These are phyloP conservation scores for Rhamphomyia laevipes DNA, from an alignment of 2,888 invertebrate species.

Conservation along the genomic window DNA sequence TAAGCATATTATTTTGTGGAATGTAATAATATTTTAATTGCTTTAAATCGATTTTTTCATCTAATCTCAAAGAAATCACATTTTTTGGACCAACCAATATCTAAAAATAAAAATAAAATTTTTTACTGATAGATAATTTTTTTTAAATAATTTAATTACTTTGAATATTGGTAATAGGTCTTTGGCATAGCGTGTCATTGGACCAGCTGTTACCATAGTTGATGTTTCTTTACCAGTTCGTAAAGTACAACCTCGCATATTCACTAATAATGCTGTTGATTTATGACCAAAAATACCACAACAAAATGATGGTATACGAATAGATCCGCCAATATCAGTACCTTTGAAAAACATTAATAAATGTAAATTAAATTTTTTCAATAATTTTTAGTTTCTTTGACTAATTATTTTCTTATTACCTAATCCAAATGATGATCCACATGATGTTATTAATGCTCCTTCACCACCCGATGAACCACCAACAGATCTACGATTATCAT, in stretches of 20 bases:
- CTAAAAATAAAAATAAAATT: conserved; percentile 9
- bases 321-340: conserved; percentile 94
- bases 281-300: conserved; percentile 81
- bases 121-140: too few species aligned
- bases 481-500: conserved; percentile 68
- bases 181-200: conserved; percentile 61
- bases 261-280: conserved; percentile 48
- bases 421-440: conserved; percentile 72
- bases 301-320: conserved; percentile 77
- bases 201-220: conserved; percentile 75
- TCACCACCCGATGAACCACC: conserved; percentile 94
- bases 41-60: conserved; percentile 49
- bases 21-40: conserved; percentile 65
- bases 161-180: conserved; percentile 72
- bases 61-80: conserved; percentile 43
- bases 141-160: conserved; percentile 37
- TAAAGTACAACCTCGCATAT: conserved; percentile 53
- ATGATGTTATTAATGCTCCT: conserved; percentile 60
- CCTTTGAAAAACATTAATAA: conserved; percentile 31
- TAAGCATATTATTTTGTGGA: conserved; percentile 58
- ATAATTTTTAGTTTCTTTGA: not conserved
- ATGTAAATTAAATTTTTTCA: not conserved
- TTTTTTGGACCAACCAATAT: conserved; percentile 39
- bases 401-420: conserved; percentile 41
- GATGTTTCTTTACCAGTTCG: conserved; percentile 54